phyloP scores from a whole-genome alignment of 2,797 vertebrate genomes.

The Graptemys geographica region DNA sequence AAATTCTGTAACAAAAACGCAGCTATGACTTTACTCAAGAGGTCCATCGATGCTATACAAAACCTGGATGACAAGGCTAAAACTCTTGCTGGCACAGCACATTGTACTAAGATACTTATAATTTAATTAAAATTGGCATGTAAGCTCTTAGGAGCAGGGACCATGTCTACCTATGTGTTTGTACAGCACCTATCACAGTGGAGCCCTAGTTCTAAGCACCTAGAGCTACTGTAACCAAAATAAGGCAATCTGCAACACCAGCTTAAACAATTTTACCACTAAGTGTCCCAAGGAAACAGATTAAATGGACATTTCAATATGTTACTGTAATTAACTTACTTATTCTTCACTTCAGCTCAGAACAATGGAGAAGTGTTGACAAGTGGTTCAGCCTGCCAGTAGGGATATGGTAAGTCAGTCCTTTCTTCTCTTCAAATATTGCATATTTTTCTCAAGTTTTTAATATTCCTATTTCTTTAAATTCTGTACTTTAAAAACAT shows the following conservation, averaged over 20 bases:
- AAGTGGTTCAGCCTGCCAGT: background rate
- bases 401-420: background rate
- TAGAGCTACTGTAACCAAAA: background rate
- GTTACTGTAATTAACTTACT: background rate
- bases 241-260: background rate
- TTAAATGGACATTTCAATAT: background rate
- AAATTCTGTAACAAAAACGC: background rate
- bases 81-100: background rate
- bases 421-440: background rate
- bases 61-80: no score
- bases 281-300: background rate
- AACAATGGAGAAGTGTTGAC: background rate
- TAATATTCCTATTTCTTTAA: background rate
- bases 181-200: background rate
- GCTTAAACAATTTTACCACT: background rate
- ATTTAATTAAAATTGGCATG: background rate
- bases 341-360: background rate
- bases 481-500: background rate
- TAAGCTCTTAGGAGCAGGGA: background rate
- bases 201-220: background rate
- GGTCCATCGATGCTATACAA: background rate
- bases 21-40: background rate
- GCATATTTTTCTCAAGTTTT: background rate
- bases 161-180: background rate
- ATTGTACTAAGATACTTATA: background rate